Percentiles rank a stretch among this genome's conserved stretches.
Evolutionary conservation across 30 jellyfish, hydroid and myxozoan species (phyloP).

Genomic region (Catostylus mosaicus): DNA sequence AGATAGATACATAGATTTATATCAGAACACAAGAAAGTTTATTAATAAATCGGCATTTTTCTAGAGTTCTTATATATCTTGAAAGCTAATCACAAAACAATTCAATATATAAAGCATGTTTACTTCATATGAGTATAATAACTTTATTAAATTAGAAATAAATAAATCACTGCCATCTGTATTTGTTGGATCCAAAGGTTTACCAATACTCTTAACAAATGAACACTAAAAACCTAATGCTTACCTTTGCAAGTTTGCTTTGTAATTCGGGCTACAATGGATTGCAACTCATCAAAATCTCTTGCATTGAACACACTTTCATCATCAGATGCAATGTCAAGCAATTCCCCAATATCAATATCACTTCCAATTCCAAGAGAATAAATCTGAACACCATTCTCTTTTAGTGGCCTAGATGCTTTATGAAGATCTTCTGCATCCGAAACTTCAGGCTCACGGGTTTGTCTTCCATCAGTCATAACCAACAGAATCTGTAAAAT

Average conservation of each 20-base stretch:
- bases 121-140: no score
- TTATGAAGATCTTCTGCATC: conserved; percentile 90
- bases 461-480: conserved; percentile 98
- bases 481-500: conserved; percentile 93
- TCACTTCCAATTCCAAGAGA: conserved; percentile 95
- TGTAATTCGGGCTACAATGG: conserved; percentile 90
- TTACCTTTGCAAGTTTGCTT: conserved; percentile 94
- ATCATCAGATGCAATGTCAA: conserved; percentile 99
- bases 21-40: no score
- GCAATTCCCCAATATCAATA: conserved; percentile 94
- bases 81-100: no score
- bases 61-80: no score
- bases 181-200: no score
- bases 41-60: no score
- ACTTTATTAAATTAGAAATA: no score
- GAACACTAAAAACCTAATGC: neutral
- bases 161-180: no score
- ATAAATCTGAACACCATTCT: conserved; percentile 85
- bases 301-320: conserved; percentile 96
- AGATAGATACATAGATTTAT: no score
- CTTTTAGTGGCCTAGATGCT: conserved; percentile 96
- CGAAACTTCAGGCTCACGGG: conserved; percentile 83
- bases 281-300: conserved; percentile 80
- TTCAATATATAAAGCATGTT: no score
- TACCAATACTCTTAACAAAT: no score